These are phyloP conservation scores for Acanthosepion lycidas DNA, from an alignment of 2,888 invertebrate genomes.

Conservation along the genomic window DNA sequence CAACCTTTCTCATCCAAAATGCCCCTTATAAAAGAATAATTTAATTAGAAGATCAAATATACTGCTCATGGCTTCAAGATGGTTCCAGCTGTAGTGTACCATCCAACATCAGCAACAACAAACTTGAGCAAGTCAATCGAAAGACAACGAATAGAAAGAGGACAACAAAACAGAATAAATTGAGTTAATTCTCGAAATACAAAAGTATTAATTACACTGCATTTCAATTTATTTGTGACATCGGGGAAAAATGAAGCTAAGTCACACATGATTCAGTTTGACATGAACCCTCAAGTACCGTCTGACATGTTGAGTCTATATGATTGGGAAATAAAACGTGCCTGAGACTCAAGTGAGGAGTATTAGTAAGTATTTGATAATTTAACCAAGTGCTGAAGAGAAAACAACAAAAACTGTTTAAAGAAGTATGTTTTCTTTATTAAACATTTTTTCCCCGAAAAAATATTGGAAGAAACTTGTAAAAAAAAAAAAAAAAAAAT, in stretches of 20 bases:
- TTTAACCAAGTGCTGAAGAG: not conserved
- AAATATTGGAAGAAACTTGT: too few species aligned
- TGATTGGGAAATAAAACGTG: not conserved
- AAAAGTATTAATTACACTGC: slow-evolving; percentile 33
- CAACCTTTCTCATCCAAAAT: not conserved
- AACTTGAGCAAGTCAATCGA: not conserved
- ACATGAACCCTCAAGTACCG: not conserved
- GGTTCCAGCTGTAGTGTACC: not conserved
- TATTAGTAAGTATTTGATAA: slow-evolving; percentile 20
- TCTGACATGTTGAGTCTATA: slow-evolving; percentile 1
- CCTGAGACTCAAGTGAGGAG: not conserved
- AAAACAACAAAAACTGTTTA: not conserved
- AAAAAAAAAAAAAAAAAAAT: too few species aligned
- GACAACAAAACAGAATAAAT: not conserved
- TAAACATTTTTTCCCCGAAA: too few species aligned
- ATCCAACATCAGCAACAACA: not conserved
- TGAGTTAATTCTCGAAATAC: slow-evolving; percentile 33
- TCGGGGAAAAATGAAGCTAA: not conserved
- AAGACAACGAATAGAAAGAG: not conserved
- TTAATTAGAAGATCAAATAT: slow-evolving; percentile 22
- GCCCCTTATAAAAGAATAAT: not conserved
- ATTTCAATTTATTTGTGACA: slow-evolving; percentile 33
- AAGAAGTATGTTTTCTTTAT: too few species aligned
- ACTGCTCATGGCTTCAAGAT: slow-evolving; percentile 9
- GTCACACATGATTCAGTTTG: not conserved